phyloP scores from a whole-genome alignment of 2,797 vertebrate species.

The Tarsius wallacei region DNA sequence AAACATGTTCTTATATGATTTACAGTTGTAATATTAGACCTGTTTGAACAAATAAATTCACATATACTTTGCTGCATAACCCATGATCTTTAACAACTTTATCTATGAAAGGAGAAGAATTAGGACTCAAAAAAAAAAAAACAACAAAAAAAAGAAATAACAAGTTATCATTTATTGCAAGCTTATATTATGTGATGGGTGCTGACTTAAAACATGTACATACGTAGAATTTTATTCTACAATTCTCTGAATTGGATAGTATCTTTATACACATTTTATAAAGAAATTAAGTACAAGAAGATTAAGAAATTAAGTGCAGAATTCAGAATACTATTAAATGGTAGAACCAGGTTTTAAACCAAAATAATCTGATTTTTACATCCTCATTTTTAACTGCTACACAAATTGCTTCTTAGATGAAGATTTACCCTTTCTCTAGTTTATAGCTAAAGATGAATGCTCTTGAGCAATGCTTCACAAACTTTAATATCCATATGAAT shows the following conservation, averaged over 20 bases:
- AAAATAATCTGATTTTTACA: neutral
- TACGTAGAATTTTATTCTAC: neutral
- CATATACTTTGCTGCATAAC: no score
- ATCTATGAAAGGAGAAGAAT: no score
- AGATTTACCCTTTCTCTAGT: neutral
- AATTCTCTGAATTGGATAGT: neutral
- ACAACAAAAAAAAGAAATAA: no score
- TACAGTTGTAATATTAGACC: no score
- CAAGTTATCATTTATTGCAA: neutral
- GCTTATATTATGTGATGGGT: neutral
- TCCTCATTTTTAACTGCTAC: neutral
- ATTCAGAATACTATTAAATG: neutral
- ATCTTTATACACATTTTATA: neutral
- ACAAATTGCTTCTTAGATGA: neutral
- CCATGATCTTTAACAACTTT: no score
- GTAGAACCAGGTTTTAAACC: neutral
- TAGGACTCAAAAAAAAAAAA: no score
- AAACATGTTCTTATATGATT: no score
- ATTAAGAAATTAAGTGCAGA: neutral
- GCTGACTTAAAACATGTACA: neutral
- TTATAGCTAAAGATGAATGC: neutral
- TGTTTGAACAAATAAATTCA: no score
- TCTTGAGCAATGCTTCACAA: neutral
- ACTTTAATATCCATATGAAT: neutral
- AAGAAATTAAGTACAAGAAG: neutral